Evolutionary conservation across 2,797 vertebrate species (phyloP).

Genomic region (Paratrypauchen microcephalus): DNA sequence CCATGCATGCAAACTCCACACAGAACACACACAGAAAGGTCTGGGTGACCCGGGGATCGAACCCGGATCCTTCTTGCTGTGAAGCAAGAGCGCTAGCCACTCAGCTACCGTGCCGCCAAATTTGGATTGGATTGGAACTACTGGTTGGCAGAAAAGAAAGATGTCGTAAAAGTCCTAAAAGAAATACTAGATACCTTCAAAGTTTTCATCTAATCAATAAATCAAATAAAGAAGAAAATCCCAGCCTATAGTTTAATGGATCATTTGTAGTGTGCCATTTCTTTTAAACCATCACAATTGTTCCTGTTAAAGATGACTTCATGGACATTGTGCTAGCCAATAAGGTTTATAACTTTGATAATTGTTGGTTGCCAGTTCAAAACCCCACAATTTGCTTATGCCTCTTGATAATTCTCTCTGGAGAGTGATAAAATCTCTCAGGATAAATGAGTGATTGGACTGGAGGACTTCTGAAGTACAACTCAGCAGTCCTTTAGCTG

Average conservation of each 20-base stretch:
- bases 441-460: slow-evolving; percentile 80
- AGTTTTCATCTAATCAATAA: not conserved
- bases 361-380: slow-evolving; percentile 67
- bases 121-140: no score
- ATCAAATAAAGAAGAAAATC: not conserved
- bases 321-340: slow-evolving; percentile 2
- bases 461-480: slow-evolving; percentile 78
- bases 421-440: slow-evolving; percentile 79
- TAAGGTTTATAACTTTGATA: slow-evolving; percentile 69
- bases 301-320: slow-evolving; percentile 9
- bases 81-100: no score
- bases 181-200: slow-evolving; percentile 45
- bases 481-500: slow-evolving; percentile 76
- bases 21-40: no score
- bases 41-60: no score
- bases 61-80: no score
- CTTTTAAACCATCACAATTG: not conserved
- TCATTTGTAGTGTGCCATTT: not conserved
- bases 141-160: not conserved
- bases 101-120: no score
- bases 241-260: not conserved
- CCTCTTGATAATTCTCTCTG: slow-evolving; percentile 73
- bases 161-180: not conserved
- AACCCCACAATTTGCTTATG: slow-evolving; percentile 67
- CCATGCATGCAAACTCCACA: no score